Conservation (phyloP, 2,113 vertebrate species). For the Bubo scandiacus region DNA sequence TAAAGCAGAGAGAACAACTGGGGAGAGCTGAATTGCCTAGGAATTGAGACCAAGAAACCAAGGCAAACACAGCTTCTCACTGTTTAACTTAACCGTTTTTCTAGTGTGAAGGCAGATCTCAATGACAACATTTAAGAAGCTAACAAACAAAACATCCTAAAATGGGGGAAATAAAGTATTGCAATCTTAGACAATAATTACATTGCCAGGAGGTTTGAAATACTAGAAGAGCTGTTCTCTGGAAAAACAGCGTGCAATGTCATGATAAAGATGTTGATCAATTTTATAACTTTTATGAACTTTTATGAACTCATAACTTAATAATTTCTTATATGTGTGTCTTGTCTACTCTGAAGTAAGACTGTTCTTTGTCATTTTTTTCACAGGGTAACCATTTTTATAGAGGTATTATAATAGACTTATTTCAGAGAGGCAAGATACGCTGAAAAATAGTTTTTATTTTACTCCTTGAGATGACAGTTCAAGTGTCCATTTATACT, state of each 20-base stretch:
- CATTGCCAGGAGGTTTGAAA: not conserved
- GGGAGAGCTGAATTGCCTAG: not conserved
- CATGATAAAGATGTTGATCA: not conserved
- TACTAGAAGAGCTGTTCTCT: not conserved
- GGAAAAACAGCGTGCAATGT: not conserved
- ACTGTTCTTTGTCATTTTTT: not conserved
- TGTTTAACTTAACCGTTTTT: not conserved
- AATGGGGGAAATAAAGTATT: not conserved
- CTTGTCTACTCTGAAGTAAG: not conserved
- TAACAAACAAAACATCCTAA: not conserved
- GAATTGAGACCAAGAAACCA: not conserved
- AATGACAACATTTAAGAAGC: not conserved
- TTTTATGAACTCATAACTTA: not conserved
- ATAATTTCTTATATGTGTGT: not conserved
- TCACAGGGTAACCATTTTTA: not conserved
- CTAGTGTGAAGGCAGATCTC: not conserved
- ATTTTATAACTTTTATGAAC: not conserved
- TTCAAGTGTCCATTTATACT: not conserved
- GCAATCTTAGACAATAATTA: not conserved
- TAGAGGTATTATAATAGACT: not conserved
- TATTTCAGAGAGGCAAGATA: not conserved
- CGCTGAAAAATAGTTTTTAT: not conserved
- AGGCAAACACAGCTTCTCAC: not conserved
- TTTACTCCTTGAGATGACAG: not conserved
- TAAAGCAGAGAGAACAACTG: not conserved